These are phyloP conservation scores for Trichechus manatus DNA, from an alignment of 2,113 vertebrate species.

Conservation along the genomic window DNA sequence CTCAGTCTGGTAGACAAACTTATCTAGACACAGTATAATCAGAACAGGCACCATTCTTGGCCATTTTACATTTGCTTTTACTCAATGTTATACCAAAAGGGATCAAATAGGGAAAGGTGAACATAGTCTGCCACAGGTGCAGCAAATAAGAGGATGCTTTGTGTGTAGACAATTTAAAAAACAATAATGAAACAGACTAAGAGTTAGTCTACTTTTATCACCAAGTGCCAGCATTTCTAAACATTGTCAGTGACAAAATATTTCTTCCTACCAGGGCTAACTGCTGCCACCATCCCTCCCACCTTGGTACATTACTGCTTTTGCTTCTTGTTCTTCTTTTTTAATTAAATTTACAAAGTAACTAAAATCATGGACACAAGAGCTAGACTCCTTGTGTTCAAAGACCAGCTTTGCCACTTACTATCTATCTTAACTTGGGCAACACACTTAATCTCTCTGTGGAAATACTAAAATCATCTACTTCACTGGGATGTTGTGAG, in stretches of 20 bases:
- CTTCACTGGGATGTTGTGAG: not conserved
- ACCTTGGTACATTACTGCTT: not conserved
- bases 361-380: not conserved
- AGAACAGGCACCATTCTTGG: not conserved
- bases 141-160: not conserved
- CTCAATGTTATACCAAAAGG: not conserved
- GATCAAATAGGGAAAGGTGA: not conserved
- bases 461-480: not conserved
- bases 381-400: not conserved
- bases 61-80: not conserved
- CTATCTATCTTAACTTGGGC: not conserved
- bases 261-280: not conserved
- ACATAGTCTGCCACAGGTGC: not conserved
- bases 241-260: not conserved
- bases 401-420: not conserved
- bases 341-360: not conserved
- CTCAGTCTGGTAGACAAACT: not conserved
- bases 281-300: not conserved
- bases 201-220: not conserved
- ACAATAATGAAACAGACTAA: not conserved
- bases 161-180: not conserved
- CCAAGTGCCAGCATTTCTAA: not conserved
- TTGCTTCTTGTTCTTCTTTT: not conserved
- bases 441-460: conserved; percentile 15
- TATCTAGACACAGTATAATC: not conserved